Base-by-base conservation (phyloP, 2,797 vertebrate species). In the Hafferia zeledoni region DNA sequence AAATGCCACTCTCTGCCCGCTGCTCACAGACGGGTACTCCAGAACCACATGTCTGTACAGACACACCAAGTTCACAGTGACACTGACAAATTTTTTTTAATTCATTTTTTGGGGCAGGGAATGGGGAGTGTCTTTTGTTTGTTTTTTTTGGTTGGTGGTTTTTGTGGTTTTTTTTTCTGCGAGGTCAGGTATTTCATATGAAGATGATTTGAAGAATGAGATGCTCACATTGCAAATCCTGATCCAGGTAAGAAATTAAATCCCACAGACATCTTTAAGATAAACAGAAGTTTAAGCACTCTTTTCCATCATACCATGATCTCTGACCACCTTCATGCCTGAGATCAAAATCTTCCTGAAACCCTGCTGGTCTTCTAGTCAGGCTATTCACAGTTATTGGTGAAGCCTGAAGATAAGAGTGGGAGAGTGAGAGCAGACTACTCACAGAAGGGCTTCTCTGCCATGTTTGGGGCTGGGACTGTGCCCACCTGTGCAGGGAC, bases 391-490 rank as follows among this genome's bases (percentile, higher is more conserved):
- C 19, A 56, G 35, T 25, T 77, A n/a, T 1, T n/a, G 20, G 11
- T 49, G 61, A 70, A 94, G 19, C 24, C 33, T 57, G 30, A 81
- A 56, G n/a, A 9, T 3, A 63, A 53, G 17, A 80, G 44, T 3
- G 4, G 47, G 47, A 33, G 17, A 59, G 27, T 11, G n/a, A 71
- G 33, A 53, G 41, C 31, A 65, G 65, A 28, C 7, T 50, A 5
- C 35, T 24, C 31, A 13, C 1, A 24, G n/a, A 43, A 68, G 19
- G 31, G 50, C 16, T 61, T 53, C 24, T 46, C 50, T 55, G 35
- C 22, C 46, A 7, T 5, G 0, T 12, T 3, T 44, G 33, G 28
- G n/a, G 28, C 35, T 24, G 3, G 43, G 39, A 12, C 5, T 18
- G 55, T 35, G n/a, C 33, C 63, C 68, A 16, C 3, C 9, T 69